These are phyloP conservation scores for Agrochola circellaris DNA, from an alignment of 2,888 invertebrate species.

Conservation along the genomic window DNA sequence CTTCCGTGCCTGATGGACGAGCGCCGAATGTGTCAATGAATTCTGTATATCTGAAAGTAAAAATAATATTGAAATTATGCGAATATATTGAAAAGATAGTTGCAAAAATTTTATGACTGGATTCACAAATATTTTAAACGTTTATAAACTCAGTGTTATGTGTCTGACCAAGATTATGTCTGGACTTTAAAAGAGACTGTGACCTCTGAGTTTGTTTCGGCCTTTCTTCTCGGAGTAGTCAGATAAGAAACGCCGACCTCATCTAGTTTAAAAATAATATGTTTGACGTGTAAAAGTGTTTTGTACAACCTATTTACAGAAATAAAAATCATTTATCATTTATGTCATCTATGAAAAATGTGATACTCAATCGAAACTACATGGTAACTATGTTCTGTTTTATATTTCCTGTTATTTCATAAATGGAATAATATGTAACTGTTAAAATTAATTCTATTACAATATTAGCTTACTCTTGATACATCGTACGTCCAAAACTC, in stretches of 20 bases:
- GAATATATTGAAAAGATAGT: no score
- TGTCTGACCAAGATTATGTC: no score
- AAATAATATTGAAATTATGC: neutral
- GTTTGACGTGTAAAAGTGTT: no score
- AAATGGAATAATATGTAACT: neutral
- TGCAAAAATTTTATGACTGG: neutral
- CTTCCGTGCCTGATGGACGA: slow-evolving; percentile 91
- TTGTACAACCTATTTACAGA: no score
- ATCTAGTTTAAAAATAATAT: no score
- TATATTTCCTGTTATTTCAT: neutral
- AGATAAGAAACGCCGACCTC: no score
- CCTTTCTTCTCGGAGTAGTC: no score
- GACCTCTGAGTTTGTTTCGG: no score
- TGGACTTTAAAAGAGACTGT: no score
- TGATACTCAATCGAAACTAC: neutral
- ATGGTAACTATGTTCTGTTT: neutral
- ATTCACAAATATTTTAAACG: neutral
- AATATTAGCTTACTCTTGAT: slow-evolving; percentile 78
- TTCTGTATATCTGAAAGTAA: slow-evolving; percentile 73
- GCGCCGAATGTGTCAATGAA: slow-evolving; percentile 91
- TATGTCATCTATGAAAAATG: neutral
- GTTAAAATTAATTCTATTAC: no score
- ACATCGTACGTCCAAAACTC: slow-evolving; percentile 87
- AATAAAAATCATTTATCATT: no score
- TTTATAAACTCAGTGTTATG: neutral